Percentiles rank a stretch among this genome's conserved stretches.
These are phyloP conservation scores for Teleogryllus oceanicus DNA, from an alignment of 2,888 invertebrate genomes.

Conservation along the genomic window DNA sequence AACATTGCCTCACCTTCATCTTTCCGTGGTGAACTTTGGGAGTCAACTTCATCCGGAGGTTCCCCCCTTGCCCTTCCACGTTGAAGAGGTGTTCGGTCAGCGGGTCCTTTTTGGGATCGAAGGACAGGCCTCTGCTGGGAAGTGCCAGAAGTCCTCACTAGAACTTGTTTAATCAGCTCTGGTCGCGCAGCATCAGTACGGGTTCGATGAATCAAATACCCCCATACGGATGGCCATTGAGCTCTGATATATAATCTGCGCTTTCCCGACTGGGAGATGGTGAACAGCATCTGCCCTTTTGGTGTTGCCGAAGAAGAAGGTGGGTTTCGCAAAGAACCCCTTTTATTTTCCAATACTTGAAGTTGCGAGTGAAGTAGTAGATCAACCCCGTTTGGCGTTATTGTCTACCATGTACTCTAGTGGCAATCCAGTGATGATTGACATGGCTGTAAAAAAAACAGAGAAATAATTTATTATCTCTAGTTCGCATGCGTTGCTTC, in stretches of 20 bases:
- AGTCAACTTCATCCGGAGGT: no score
- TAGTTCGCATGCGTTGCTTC: no score
- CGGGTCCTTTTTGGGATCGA: not conserved
- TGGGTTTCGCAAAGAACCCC: not conserved
- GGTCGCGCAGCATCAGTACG: conserved; percentile 27
- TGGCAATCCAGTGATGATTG: no score
- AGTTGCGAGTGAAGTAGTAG: conserved; percentile 18
- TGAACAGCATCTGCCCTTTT: not conserved
- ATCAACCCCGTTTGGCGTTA: not conserved
- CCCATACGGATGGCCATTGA: conserved; percentile 24
- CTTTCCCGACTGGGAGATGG: not conserved
- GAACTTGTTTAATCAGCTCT: conserved; percentile 23
- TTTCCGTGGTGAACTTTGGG: no score
- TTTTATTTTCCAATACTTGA: conserved; percentile 12
- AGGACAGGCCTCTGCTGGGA: not conserved
- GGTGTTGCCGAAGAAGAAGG: conserved; percentile 21
- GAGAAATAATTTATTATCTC: no score
- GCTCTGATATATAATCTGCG: not conserved
- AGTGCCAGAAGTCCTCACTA: not conserved
- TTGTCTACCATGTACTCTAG: no score
- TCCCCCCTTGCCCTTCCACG: no score
- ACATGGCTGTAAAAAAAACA: no score
- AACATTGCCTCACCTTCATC: no score
- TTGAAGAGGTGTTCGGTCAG: not conserved
- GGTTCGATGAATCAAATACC: conserved; percentile 21